A percentile compares a stretch with the other conserved stretches of the same genome.
Evolutionary conservation across 2,113 vertebrate genomes (phyloP).

Genomic region (Taurulus bubalis): DNA sequence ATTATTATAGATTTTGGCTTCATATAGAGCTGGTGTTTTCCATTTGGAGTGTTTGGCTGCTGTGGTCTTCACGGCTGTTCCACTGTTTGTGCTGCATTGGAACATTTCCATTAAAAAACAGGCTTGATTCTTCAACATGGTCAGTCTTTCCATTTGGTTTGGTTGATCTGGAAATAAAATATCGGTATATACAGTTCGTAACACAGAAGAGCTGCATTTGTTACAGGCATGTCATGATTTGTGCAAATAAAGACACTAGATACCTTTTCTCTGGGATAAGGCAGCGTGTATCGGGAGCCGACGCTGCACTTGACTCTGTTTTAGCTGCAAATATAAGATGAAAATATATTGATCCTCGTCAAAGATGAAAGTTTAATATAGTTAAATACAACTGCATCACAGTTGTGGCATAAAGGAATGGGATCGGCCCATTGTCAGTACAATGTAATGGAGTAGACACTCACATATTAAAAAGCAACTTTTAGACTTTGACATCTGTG

Average conservation of each 20-base stretch:
- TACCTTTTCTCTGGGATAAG: conserved; percentile 84
- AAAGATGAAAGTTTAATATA: not conserved
- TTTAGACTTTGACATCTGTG: conserved; percentile 83
- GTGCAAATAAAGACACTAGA: not conserved
- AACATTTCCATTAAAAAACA: conserved; percentile 23
- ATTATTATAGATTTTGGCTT: conserved; percentile 4
- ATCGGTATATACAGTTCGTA: not conserved
- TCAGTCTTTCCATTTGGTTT: conserved; percentile 60
- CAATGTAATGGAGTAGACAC: conserved; percentile 54
- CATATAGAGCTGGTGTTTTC: conserved; percentile 56
- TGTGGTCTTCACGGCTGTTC: conserved; percentile 41
- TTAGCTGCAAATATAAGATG: conserved; percentile 54
- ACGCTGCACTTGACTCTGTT: not conserved
- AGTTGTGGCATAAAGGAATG: not conserved
- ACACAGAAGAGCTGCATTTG: not conserved
- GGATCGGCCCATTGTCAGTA: not conserved
- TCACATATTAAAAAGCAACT: conserved; percentile 91
- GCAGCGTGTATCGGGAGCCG: conserved; percentile 54
- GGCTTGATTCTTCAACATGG: conserved; percentile 30
- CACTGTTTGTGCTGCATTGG: conserved; percentile 27
- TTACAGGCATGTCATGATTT: not conserved
- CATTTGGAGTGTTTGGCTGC: conserved; percentile 17
- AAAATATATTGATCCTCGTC: not conserved
- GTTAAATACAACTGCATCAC: not conserved
- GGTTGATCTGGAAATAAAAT: conserved; percentile 53